Percentiles rank a stretch among this genome's conserved stretches.
Conservation (phyloP, 53 echinoderm and acorn worm genomes). For the Hippasteria phrygiana region DNA sequence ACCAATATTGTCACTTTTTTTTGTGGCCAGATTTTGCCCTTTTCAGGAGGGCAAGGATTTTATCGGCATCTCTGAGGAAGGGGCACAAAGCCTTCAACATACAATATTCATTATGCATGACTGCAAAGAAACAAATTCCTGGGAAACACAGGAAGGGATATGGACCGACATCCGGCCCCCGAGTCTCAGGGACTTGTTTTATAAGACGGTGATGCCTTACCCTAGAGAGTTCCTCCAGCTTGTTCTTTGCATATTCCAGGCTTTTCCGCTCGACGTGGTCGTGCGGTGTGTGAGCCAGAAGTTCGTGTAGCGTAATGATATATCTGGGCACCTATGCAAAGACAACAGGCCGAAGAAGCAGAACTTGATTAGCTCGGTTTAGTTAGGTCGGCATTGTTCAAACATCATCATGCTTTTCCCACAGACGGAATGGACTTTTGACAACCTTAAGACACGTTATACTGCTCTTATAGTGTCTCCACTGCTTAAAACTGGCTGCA, state of each 20-base stretch:
- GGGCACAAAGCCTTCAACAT: no score
- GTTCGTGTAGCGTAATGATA: constrained; percentile 95
- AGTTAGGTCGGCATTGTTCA: not conserved
- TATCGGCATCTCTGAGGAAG: no score
- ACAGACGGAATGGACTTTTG: no score
- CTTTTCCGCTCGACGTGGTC: constrained; percentile 97
- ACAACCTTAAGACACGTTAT: no score
- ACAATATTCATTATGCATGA: no score
- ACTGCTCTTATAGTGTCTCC: no score
- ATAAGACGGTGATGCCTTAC: constrained; percentile 63
- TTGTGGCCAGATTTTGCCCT: no score
- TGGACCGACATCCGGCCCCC: not conserved
- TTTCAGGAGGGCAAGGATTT: no score
- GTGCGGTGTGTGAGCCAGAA: constrained; percentile 97
- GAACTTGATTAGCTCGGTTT: not conserved
- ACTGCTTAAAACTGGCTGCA: no score
- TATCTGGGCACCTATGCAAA: constrained; percentile 86
- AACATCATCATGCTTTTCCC: not conserved
- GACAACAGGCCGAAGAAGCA: not conserved
- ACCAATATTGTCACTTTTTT: no score
- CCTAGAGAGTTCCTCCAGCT: constrained; percentile 94
- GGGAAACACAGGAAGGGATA: not conserved
- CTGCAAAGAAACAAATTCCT: no score
- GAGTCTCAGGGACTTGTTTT: not conserved
- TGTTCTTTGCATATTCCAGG: constrained; percentile 97